phyloP scores from a whole-genome alignment of 2,888 invertebrate species.

The Orchesellides sinensis region DNA sequence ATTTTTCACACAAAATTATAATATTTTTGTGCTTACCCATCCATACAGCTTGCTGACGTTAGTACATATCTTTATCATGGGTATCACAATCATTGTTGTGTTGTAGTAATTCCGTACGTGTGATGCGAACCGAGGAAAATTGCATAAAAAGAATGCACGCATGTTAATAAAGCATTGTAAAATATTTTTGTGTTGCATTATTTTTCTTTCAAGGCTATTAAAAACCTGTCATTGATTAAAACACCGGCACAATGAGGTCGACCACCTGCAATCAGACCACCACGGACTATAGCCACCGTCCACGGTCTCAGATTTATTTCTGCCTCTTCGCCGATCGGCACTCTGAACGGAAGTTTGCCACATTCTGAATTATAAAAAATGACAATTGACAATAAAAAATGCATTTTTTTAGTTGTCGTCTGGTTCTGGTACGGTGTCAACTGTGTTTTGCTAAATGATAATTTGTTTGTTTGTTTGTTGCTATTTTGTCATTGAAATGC shows the following conservation, averaged over 20 bases:
- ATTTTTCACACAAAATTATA: background rate
- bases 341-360: slow-evolving; percentile 69
- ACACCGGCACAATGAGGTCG: slow-evolving; percentile 69
- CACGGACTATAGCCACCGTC: slow-evolving; percentile 70
- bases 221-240: slow-evolving; percentile 65
- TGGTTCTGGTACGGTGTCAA: background rate
- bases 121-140: background rate
- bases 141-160: background rate
- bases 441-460: background rate
- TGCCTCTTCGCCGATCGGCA: slow-evolving; percentile 59
- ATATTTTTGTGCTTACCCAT: slow-evolving; percentile 46
- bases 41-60: slow-evolving; percentile 62
- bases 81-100: background rate
- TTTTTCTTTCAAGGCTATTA: background rate
- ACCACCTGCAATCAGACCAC: slow-evolving; percentile 69
- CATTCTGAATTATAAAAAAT: slow-evolving; percentile 62
- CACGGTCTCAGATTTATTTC: slow-evolving; percentile 72
- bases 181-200: too few species aligned
- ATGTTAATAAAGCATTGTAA: background rate
- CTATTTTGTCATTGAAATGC: background rate
- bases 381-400: background rate
- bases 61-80: slow-evolving; percentile 47
- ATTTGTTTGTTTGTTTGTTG: background rate
- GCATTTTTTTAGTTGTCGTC: background rate
- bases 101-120: too few species aligned